A percentile compares a stretch with the other conserved stretches of the same genome.
These are phyloP conservation scores for Liodrosophila aerea DNA, from an alignment of 2,888 invertebrate genomes.

Conservation along the genomic window DNA sequence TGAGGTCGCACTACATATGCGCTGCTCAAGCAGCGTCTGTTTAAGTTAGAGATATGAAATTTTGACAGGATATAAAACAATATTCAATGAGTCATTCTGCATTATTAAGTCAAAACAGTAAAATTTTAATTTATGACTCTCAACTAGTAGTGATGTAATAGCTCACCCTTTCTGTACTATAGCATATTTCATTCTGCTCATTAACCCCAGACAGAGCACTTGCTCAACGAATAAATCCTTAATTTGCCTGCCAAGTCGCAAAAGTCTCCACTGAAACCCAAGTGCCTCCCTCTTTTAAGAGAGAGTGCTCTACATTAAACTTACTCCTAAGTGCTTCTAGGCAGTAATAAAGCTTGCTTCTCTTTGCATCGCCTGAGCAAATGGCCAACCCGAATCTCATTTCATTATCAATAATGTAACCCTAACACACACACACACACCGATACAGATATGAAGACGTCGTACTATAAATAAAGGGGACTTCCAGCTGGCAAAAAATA, in stretches of 20 bases:
- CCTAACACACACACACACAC: slow-evolving; percentile 13
- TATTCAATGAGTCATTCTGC: no score
- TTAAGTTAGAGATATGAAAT: no score
- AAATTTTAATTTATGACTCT: no score
- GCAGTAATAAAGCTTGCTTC: slow-evolving; percentile 6
- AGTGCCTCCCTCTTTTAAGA: slow-evolving; percentile 6
- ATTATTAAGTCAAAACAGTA: no score
- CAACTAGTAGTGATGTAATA: no score
- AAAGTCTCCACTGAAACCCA: slow-evolving; percentile 4
- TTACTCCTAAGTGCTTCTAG: slow-evolving; percentile 20
- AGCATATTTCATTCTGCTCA: slow-evolving; percentile 4
- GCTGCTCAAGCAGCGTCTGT: no score
- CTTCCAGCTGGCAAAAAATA: slow-evolving; percentile 52
- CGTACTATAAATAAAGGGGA: slow-evolving; percentile 21
- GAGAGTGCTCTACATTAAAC: slow-evolving; percentile 12
- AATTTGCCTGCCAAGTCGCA: slow-evolving; percentile 34
- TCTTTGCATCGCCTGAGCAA: slow-evolving; percentile 41
- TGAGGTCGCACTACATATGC: no score
- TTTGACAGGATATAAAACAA: no score
- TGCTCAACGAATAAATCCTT: slow-evolving; percentile 20
- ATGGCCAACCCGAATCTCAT: slow-evolving; percentile 34
- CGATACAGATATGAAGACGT: slow-evolving; percentile 4
- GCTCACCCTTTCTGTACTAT: not conserved
- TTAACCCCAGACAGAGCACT: slow-evolving; percentile 16
- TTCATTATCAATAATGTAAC: slow-evolving; percentile 61